Percentiles rank a stretch among this genome's conserved stretches.
Evolutionary conservation across 2,888 invertebrate species (phyloP).

Genomic region (Ophraella communa): DNA sequence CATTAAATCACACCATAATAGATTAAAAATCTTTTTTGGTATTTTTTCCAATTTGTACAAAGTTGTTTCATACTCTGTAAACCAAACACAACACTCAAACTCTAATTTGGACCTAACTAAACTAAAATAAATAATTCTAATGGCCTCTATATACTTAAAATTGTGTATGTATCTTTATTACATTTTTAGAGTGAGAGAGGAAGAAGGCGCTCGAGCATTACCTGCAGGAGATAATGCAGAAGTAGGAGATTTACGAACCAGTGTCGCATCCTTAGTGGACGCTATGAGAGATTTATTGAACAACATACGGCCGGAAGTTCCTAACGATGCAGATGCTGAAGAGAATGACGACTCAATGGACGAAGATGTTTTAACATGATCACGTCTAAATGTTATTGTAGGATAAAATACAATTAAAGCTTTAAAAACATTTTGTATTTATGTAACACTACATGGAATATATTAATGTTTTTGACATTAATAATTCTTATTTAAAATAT

Average conservation of each 20-base stretch:
- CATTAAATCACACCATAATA: no score
- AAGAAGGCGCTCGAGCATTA: slow-evolving; percentile 55
- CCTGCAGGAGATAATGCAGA: slow-evolving; percentile 51
- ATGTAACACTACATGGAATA: neutral
- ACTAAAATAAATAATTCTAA: no score
- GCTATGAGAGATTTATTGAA: slow-evolving; percentile 76
- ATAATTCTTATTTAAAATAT: neutral
- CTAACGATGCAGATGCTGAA: slow-evolving; percentile 62
- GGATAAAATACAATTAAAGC: slow-evolving; percentile 10
- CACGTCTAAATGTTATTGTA: slow-evolving; percentile 1
- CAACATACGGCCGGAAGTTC: slow-evolving; percentile 68
- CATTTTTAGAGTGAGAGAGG: slow-evolving; percentile 44
- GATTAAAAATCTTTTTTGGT: no score
- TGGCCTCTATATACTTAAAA: no score
- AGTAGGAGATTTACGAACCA: slow-evolving; percentile 65
- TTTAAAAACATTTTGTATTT: slow-evolving; percentile 1
- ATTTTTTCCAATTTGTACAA: no score
- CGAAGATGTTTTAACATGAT: slow-evolving; percentile 58
- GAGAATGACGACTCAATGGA: slow-evolving; percentile 62
- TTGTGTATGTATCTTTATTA: neutral
- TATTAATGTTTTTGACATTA: neutral
- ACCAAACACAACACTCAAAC: no score
- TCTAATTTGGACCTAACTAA: no score
- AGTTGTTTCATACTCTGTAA: no score
- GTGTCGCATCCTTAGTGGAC: slow-evolving; percentile 71